Conservation (phyloP, 2,113 vertebrate species). For the Bucco capensis region DNA sequence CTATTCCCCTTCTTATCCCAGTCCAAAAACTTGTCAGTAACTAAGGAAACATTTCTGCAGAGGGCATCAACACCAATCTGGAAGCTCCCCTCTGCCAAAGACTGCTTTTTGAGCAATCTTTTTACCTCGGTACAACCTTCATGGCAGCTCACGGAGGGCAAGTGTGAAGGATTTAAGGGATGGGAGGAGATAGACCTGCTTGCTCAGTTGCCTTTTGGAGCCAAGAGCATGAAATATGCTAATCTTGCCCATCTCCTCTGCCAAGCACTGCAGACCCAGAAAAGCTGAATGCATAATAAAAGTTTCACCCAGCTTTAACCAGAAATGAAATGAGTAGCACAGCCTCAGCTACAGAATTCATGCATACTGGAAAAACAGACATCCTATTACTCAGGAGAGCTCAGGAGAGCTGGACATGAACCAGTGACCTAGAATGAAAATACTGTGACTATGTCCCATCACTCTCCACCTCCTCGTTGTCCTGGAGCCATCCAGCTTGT, state of each 20-base stretch:
- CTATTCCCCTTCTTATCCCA: not conserved
- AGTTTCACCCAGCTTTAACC: not conserved
- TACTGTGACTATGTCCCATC: not conserved
- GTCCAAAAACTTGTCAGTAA: not conserved
- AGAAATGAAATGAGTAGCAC: not conserved
- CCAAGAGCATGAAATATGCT: slow-evolving; percentile 1
- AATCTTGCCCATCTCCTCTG: slow-evolving; percentile 13
- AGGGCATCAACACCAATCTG: not conserved
- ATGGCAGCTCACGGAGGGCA: not conserved
- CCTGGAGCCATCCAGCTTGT: not conserved
- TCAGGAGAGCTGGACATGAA: not conserved
- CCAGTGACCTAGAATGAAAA: slow-evolving; percentile 20
- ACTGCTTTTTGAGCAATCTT: not conserved
- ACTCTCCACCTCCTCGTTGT: not conserved
- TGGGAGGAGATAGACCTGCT: slow-evolving; percentile 5
- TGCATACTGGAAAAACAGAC: not conserved
- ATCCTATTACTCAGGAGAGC: not conserved
- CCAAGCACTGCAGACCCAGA: not conserved
- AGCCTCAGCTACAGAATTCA: slow-evolving; percentile 16
- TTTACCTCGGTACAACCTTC: not conserved
- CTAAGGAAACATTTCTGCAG: not conserved
- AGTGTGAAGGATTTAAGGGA: not conserved
- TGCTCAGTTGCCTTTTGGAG: not conserved
- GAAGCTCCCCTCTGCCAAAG: not conserved
- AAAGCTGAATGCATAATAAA: slow-evolving; percentile 14